Base-by-base conservation (phyloP, 2,113 vertebrate species). In the Elephas maximus region DNA sequence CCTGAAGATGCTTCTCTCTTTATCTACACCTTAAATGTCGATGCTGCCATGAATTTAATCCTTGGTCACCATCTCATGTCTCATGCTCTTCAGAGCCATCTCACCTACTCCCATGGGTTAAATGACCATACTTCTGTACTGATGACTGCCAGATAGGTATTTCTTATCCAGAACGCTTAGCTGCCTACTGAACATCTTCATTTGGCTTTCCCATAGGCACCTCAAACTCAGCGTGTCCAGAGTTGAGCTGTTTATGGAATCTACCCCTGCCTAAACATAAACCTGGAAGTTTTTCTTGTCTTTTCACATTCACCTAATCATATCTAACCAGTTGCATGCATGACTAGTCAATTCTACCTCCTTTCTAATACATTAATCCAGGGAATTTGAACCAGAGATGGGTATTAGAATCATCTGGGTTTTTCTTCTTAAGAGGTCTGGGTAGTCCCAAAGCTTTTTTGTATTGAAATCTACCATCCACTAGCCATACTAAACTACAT, bases 131-230 rank as follows among this genome's bases (percentile, higher is more conserved):
- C 57, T 45, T 91, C 23, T 44, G 3, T 85, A 62, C n/a, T 48
- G 8, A 10, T 18, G 23, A 37, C 2, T 10, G 20, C 88, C 37
- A 53, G 24, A 51, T 60, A 6, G 11, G 45, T 28, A 14, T 88
- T 71, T 80, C 41, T 67, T 63, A 28, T 21, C 4, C 15, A 33
- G 1, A 28, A 24, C 37, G 84, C 77, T 83, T 14, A 11, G 14
- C 24, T 48, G 67, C 41, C 10, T 63, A 5, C 37, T 67, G 67
- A 77, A 23, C 11, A 57, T 41, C 24, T 77, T 76, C 24, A 71
- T 6, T 23, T 60, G 26, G 0, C 15, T 88, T 28, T 0, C 0
- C 33, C 12, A 71, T 60, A 44, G 44, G 60, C 5, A 4, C 18
- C 23, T 76, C 57, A 86, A 73, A 57, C 17, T 95, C 6, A 4